A percentile compares a stretch with the other conserved stretches of the same genome.
phyloP scores from a whole-genome alignment of 2,113 vertebrate genomes.

The Eurystomus gularis region DNA sequence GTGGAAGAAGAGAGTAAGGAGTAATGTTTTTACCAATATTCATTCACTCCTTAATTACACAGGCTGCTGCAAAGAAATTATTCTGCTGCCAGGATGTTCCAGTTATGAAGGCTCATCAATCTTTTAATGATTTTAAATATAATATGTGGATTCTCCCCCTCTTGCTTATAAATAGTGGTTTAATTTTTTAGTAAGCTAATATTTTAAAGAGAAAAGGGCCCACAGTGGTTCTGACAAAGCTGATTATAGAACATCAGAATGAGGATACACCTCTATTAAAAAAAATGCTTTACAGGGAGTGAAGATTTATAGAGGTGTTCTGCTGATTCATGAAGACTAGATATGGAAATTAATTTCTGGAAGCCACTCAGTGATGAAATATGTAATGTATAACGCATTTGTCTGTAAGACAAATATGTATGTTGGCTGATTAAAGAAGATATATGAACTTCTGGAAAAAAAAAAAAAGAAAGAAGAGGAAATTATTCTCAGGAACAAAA shows the following conservation, averaged over 20 bases:
- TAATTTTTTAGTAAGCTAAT: constrained; percentile 8
- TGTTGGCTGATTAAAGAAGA: constrained; percentile 36
- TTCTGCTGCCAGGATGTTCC: background rate
- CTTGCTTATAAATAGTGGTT: constrained; percentile 2
- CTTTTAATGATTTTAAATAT: constrained; percentile 6
- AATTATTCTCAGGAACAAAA: background rate
- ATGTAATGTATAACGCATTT: constrained; percentile 23
- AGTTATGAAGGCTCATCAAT: background rate
- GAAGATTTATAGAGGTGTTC: constrained; percentile 43
- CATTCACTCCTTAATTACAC: background rate
- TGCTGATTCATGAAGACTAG: constrained; percentile 53
- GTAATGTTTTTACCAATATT: background rate
- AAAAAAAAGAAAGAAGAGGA: background rate
- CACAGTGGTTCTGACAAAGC: constrained; percentile 8
- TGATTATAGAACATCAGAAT: constrained; percentile 31
- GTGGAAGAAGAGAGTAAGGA: background rate
- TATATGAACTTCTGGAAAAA: background rate
- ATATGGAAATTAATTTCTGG: constrained; percentile 49
- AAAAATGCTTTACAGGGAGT: background rate
- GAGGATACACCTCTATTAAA: background rate
- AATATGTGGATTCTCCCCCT: background rate
- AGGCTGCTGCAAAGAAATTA: background rate
- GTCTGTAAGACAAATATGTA: constrained; percentile 36
- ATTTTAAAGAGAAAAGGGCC: constrained; percentile 6
- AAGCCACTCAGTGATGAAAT: constrained; percentile 45